phyloP scores from a whole-genome alignment of 2,113 vertebrate species.

The Bos javanicus region DNA sequence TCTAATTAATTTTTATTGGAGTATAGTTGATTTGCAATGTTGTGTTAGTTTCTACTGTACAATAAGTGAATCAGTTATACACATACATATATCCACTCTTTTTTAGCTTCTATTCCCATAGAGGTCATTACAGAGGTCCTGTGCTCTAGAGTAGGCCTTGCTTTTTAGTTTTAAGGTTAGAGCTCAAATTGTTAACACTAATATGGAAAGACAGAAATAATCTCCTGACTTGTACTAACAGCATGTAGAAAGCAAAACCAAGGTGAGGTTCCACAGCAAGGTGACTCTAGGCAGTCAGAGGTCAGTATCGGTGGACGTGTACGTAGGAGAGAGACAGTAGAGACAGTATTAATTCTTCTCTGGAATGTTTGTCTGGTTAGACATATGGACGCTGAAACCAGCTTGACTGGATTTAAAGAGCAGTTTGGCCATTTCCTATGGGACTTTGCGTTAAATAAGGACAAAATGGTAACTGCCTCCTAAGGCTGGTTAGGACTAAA shows the following conservation, averaged over 20 bases:
- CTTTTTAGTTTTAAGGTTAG: slow-evolving; percentile 25
- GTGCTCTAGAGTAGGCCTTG: neutral
- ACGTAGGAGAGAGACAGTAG: neutral
- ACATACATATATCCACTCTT: neutral
- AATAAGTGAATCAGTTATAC: neutral
- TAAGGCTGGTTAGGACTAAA: neutral
- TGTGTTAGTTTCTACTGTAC: neutral
- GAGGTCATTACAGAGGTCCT: neutral
- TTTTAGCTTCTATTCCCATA: neutral
- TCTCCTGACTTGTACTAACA: neutral
- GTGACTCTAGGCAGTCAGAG: neutral
- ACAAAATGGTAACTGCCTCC: neutral
- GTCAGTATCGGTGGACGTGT: neutral
- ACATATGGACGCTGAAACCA: neutral
- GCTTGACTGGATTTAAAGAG: neutral
- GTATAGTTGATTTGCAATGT: neutral
- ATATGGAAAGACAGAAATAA: neutral
- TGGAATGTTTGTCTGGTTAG: neutral
- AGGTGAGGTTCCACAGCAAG: neutral
- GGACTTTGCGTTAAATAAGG: neutral
- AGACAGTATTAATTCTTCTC: neutral
- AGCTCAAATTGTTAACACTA: neutral
- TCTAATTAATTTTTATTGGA: neutral
- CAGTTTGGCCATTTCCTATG: neutral
- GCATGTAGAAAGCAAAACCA: neutral